Evolutionary conservation across 2,797 vertebrate genomes (phyloP).

Genomic region (Helarctos malayanus): DNA sequence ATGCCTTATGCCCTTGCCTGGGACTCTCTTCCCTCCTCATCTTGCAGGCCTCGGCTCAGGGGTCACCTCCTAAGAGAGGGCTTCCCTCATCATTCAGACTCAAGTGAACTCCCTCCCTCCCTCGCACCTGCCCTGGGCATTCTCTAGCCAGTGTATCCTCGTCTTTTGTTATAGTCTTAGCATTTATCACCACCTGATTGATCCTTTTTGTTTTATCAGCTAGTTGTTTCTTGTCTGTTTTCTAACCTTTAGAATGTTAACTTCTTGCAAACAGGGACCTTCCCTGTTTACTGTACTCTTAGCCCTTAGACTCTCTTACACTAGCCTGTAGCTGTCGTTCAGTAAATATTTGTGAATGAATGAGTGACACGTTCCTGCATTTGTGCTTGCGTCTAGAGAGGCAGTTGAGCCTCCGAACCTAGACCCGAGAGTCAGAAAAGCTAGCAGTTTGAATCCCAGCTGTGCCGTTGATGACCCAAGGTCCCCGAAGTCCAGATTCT

Average conservation of each 20-base stretch:
- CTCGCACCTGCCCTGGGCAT: too few relatives aligned
- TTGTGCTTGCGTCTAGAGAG: not conserved
- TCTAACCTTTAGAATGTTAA: not conserved
- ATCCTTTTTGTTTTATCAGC: not conserved
- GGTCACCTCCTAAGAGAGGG: not conserved
- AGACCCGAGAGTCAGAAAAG: not conserved
- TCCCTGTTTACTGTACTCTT: not conserved
- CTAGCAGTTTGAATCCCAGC: not conserved
- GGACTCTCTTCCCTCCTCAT: not conserved
- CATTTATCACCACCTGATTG: not conserved
- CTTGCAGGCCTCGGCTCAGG: not conserved
- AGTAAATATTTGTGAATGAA: not conserved
- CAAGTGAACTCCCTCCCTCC: not conserved
- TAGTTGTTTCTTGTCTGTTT: slow-evolving; percentile 17
- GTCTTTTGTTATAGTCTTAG: not conserved
- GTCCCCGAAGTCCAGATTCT: not conserved
- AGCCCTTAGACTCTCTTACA: not conserved
- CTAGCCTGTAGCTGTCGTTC: not conserved
- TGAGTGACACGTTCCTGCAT: not conserved
- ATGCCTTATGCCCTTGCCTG: not conserved
- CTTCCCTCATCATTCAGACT: not conserved
- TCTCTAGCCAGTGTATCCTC: not conserved
- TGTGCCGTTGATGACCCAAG: not conserved
- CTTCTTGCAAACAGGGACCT: slow-evolving; percentile 21
- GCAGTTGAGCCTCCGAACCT: not conserved